Percentiles rank a stretch among this genome's conserved stretches.
These are phyloP conservation scores for Potamilus streckersoni DNA, from an alignment of 1,140 invertebrate genomes.

Conservation along the genomic window DNA sequence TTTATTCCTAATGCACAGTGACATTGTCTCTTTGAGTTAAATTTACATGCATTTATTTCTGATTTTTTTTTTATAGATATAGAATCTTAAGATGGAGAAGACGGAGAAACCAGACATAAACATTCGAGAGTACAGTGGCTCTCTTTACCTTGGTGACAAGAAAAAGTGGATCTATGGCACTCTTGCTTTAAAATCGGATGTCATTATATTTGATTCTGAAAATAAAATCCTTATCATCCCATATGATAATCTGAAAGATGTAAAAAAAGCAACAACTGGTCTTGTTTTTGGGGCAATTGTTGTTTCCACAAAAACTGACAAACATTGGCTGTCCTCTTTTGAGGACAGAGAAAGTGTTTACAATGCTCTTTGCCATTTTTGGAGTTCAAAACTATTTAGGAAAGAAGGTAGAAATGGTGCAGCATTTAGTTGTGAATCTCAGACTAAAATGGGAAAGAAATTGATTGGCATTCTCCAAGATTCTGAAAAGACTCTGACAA, in stretches of 20 bases:
- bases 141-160: no score
- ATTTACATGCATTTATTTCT: no score
- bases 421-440: neutral
- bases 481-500: constrained; percentile 33
- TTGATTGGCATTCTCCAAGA: constrained; percentile 29
- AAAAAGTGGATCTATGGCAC: constrained; percentile 28
- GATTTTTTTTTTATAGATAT: no score
- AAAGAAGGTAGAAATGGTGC: neutral
- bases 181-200: constrained; percentile 3
- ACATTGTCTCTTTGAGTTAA: no score
- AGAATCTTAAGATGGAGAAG: no score
- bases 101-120: no score
- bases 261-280: constrained; percentile 32
- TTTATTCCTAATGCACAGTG: no score
- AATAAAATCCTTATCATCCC: constrained; percentile 10
- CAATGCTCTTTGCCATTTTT: constrained; percentile 30
- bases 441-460: constrained; percentile 30
- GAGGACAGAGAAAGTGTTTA: constrained; percentile 22
- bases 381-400: constrained; percentile 10
- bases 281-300: constrained; percentile 31
- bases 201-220: constrained; percentile 12
- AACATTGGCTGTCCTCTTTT: constrained; percentile 39
- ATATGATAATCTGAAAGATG: constrained; percentile 16
- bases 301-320: constrained; percentile 12
- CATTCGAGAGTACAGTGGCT: no score